A percentile compares a stretch with the other conserved stretches of the same genome.
phyloP scores from a whole-genome alignment of 1,140 invertebrate genomes.

The Palaemon carinicauda region DNA sequence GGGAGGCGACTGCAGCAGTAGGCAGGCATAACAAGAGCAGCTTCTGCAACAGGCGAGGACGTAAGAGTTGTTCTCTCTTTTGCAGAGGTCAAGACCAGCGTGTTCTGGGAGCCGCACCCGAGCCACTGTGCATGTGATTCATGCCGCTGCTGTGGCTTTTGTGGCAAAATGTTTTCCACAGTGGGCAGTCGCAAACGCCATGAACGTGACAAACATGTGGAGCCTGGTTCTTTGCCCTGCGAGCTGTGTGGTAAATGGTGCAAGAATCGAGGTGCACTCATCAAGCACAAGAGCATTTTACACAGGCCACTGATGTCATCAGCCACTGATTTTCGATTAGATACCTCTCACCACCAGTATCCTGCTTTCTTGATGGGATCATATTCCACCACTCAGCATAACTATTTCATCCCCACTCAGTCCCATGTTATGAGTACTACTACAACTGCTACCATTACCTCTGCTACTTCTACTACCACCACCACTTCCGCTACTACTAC shows the following conservation, averaged over 20 bases:
- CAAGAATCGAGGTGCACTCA: slow-evolving; percentile 58
- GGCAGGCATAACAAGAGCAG: not conserved
- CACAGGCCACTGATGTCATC: slow-evolving; percentile 21
- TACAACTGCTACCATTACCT: not conserved
- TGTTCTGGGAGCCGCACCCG: slow-evolving; percentile 42
- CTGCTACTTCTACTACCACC: not conserved
- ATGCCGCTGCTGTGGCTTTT: slow-evolving; percentile 57
- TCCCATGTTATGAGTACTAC: too few relatives aligned
- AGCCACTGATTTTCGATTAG: slow-evolving; percentile 20
- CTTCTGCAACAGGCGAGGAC: slow-evolving; percentile 28
- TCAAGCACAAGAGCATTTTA: slow-evolving; percentile 54
- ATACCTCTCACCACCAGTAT: not conserved
- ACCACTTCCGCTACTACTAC: not conserved
- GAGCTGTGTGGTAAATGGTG: slow-evolving; percentile 59
- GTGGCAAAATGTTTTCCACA: slow-evolving; percentile 57
- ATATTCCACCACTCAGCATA: not conserved
- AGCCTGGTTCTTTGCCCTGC: slow-evolving; percentile 45
- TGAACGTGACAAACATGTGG: slow-evolving; percentile 51
- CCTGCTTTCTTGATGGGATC: slow-evolving; percentile 25
- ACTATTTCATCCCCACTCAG: too few relatives aligned
- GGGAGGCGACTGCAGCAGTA: not conserved
- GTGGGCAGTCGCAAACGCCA: slow-evolving; percentile 53
- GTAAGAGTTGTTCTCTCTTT: slow-evolving; percentile 59
- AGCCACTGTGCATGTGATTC: slow-evolving; percentile 54
- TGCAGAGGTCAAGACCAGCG: slow-evolving; percentile 46